Percentiles rank a stretch among this genome's conserved stretches.
Conservation (phyloP, 2,797 vertebrate genomes). For the Cuniculus paca region DNA sequence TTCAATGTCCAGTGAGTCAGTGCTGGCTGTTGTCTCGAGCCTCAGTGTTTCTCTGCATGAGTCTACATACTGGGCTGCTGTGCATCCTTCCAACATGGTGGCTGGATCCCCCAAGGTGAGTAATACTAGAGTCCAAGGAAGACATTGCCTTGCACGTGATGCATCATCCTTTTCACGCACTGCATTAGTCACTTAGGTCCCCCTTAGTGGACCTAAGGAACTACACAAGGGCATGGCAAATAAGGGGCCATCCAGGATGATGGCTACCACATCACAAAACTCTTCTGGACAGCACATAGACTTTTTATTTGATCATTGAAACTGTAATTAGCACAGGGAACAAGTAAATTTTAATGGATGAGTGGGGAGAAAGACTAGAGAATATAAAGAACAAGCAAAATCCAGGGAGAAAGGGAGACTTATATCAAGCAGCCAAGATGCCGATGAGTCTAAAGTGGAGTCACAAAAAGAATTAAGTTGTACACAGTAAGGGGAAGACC, state of each 20-base stretch:
- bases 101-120: neutral
- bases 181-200: neutral
- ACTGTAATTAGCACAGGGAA: neutral
- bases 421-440: neutral
- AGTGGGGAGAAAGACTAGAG: neutral
- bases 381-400: slow-evolving; percentile 7
- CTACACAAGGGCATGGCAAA: neutral
- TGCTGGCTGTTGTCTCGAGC: neutral
- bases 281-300: neutral
- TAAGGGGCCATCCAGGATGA: neutral
- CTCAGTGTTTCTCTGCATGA: neutral
- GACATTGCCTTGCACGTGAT: neutral
- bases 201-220: neutral
- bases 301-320: neutral
- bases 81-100: neutral
- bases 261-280: neutral
- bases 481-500: neutral
- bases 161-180: neutral
- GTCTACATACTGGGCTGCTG: neutral
- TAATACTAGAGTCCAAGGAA: neutral
- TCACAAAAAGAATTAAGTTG: neutral
- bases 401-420: neutral
- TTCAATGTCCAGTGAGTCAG: neutral
- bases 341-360: neutral
- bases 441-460: neutral